Percentiles rank a stretch among this genome's conserved stretches.
These are phyloP conservation scores for Cybosia mesomella DNA, from an alignment of 2,888 invertebrate genomes.

Conservation along the genomic window DNA sequence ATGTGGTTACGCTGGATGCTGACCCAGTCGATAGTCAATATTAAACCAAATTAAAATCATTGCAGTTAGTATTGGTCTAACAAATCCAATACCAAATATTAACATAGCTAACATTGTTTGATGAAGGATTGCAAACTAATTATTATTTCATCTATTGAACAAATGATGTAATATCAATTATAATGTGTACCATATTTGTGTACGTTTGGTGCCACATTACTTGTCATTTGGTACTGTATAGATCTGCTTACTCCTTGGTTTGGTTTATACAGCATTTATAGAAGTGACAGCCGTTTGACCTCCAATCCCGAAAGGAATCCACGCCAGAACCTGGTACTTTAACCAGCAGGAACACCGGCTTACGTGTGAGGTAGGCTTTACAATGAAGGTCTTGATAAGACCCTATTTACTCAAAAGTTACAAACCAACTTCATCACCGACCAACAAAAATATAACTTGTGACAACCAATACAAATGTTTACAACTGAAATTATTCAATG, in stretches of 20 bases:
- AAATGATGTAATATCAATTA: constrained; percentile 21
- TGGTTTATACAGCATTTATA: too few species aligned
- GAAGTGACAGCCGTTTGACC: too few species aligned
- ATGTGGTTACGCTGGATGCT: not conserved
- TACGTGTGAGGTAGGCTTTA: too few species aligned
- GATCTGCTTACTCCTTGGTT: too few species aligned
- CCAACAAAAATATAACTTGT: not conserved
- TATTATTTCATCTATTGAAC: constrained; percentile 29
- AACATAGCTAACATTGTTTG: constrained; percentile 19
- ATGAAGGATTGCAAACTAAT: constrained; percentile 26
- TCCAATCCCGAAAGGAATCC: too few species aligned
- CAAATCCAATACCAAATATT: constrained; percentile 12
- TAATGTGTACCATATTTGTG: constrained; percentile 16
- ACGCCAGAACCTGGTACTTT: too few species aligned
- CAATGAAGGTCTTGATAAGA: too few species aligned
- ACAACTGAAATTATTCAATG: constrained; percentile 8
- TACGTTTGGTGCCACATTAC: constrained; percentile 24
- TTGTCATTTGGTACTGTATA: too few species aligned
- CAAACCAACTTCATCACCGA: not conserved
- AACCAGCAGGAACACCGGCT: too few species aligned
- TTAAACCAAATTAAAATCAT: constrained; percentile 20
- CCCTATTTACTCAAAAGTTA: not conserved
- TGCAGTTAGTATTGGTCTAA: constrained; percentile 6
- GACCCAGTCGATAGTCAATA: constrained; percentile 15
- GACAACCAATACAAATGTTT: not conserved